Percentiles rank a stretch among this genome's conserved stretches.
Conservation (phyloP, 2,797 vertebrate genomes). For the Bothrops alternatus region DNA sequence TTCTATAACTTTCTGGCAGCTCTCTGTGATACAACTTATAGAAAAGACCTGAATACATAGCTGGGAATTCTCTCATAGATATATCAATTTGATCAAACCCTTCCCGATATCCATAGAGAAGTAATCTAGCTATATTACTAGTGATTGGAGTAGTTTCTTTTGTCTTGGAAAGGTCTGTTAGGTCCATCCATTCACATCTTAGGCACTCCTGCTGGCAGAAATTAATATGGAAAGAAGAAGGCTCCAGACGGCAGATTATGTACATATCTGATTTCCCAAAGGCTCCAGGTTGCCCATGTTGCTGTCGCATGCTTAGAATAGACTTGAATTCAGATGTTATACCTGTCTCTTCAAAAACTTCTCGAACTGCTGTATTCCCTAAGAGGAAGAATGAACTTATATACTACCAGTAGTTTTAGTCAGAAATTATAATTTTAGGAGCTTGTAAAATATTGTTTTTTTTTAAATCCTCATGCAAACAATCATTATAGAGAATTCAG, state of each 20-base stretch:
- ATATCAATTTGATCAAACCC: constrained; percentile 88
- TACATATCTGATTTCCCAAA: constrained; percentile 95
- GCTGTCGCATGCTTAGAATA: constrained; percentile 90
- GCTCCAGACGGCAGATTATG: constrained; percentile 86
- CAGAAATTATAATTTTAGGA: background rate
- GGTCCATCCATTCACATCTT: constrained; percentile 86
- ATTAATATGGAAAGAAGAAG: constrained; percentile 80
- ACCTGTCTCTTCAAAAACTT: constrained; percentile 94
- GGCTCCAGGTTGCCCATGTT: constrained; percentile 86
- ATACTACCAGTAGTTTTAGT: background rate
- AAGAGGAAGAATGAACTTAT: constrained; percentile 39
- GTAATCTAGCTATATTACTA: constrained; percentile 78
- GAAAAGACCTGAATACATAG: constrained; percentile 81
- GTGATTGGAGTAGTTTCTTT: constrained; percentile 81
- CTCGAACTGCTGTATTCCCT: constrained; percentile 89
- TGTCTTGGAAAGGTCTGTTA: constrained; percentile 73
- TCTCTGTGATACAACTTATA: constrained; percentile 89
- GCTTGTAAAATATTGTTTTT: background rate
- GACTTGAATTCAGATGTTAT: constrained; percentile 87
- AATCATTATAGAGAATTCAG: background rate
- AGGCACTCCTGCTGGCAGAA: constrained; percentile 90
- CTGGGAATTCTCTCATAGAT: constrained; percentile 79
- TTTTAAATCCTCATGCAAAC: background rate
- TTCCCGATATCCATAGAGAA: constrained; percentile 79
- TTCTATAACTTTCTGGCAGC: constrained; percentile 72